These are phyloP conservation scores for Acestrorhynchus altus DNA, from an alignment of 2,797 vertebrate species.

Conservation along the genomic window DNA sequence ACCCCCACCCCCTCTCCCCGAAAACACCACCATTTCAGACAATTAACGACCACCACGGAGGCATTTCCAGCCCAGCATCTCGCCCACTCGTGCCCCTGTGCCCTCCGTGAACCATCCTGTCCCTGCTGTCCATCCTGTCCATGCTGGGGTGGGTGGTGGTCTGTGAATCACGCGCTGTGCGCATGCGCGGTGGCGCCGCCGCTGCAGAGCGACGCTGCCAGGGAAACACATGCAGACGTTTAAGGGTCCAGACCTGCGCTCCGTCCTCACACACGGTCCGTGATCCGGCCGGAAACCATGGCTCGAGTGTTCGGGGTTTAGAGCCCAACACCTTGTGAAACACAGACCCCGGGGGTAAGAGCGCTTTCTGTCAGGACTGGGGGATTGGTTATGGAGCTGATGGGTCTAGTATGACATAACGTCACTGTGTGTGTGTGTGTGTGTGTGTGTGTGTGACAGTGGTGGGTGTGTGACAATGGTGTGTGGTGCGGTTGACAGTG, in stretches of 20 bases:
- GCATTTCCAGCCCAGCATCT: no score
- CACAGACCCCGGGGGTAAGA: constrained; percentile 13
- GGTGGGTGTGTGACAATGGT: no score
- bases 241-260: background rate
- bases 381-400: no score
- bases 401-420: no score
- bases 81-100: background rate
- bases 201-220: constrained; percentile 61
- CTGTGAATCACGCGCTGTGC: constrained; percentile 23
- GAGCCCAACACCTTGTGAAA: background rate
- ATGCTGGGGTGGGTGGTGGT: constrained; percentile 44
- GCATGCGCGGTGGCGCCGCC: constrained; percentile 58
- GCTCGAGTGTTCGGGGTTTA: background rate
- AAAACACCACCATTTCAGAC: background rate
- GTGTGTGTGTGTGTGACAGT: no score
- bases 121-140: background rate
- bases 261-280: background rate
- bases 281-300: constrained; percentile 33
- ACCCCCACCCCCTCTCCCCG: background rate
- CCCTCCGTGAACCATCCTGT: background rate
- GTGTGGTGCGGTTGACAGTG: no score
- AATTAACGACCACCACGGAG: background rate
- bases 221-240: constrained; percentile 45
- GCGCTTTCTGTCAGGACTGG: no score
- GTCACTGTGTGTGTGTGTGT: background rate